A percentile compares a stretch with the other conserved stretches of the same genome.
Evolutionary conservation across 2,888 invertebrate species (phyloP).

Genomic region (Pseudanteris insignis): DNA sequence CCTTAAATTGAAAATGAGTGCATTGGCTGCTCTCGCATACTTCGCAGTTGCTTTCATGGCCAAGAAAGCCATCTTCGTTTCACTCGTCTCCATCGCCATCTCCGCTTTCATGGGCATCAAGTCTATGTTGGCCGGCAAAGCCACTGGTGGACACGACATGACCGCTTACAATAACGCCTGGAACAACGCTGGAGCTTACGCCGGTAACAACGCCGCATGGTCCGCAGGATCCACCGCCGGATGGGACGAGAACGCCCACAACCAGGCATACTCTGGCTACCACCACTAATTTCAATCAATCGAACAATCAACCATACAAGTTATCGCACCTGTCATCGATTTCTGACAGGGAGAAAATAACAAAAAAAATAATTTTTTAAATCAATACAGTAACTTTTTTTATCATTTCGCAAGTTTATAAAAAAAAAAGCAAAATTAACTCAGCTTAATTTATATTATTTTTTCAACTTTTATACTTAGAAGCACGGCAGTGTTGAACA

Average conservation of each 20-base stretch:
- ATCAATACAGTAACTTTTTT: too few species aligned
- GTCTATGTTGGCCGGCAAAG: slow-evolving; percentile 59
- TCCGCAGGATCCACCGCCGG: slow-evolving; percentile 48
- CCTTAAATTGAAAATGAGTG: slow-evolving; percentile 70
- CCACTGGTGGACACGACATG: slow-evolving; percentile 55
- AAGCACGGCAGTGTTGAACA: too few species aligned
- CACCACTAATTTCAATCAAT: slow-evolving; percentile 58
- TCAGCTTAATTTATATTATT: too few species aligned
- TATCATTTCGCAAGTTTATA: too few species aligned
- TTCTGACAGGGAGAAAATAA: too few species aligned
- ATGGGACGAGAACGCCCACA: slow-evolving; percentile 60
- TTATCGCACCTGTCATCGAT: too few species aligned
- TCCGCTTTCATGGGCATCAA: slow-evolving; percentile 68
- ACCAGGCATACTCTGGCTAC: slow-evolving; percentile 60
- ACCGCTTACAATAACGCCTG: slow-evolving; percentile 58
- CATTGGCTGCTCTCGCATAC: slow-evolving; percentile 69
- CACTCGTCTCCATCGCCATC: slow-evolving; percentile 71
- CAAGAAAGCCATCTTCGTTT: slow-evolving; percentile 73
- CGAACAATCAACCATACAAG: too few species aligned
- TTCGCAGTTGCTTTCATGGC: slow-evolving; percentile 72
- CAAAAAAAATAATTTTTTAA: too few species aligned
- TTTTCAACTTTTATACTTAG: too few species aligned
- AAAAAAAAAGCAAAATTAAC: too few species aligned
- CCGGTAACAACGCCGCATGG: slow-evolving; percentile 50
- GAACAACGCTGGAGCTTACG: slow-evolving; percentile 50